Percentiles rank a stretch among this genome's conserved stretches.
Evolutionary conservation across 2,888 invertebrate species (phyloP).

Genomic region (Ephialtes manifestator): DNA sequence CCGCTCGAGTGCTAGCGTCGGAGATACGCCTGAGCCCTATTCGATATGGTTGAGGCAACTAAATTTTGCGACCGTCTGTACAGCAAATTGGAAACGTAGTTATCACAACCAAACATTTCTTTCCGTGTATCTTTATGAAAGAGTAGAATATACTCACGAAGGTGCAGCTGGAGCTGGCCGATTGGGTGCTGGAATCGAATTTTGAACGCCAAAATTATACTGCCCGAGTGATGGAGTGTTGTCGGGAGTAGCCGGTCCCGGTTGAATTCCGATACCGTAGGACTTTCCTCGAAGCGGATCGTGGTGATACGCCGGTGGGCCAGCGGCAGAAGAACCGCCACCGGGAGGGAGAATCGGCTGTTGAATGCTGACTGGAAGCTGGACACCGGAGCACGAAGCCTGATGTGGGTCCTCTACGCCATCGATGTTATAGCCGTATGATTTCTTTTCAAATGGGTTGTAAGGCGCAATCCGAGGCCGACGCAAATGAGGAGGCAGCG

Average conservation of each 20-base stretch:
- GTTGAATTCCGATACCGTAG: slow-evolving; percentile 67
- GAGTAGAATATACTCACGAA: neutral
- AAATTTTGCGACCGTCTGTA: no score
- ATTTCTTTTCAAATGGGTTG: neutral
- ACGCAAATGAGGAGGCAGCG: neutral
- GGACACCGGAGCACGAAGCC: neutral
- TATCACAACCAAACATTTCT: no score
- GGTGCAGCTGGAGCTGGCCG: no score
- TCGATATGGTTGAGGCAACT: no score
- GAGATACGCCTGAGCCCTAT: no score
- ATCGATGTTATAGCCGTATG: slow-evolving; percentile 18
- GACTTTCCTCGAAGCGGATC: slow-evolving; percentile 66
- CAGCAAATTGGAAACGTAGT: no score
- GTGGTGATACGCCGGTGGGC: neutral
- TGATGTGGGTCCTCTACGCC: neutral
- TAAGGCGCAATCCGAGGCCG: neutral
- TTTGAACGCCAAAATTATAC: slow-evolving; percentile 16
- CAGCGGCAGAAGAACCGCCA: no score
- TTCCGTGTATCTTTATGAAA: no score
- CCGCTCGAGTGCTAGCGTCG: no score
- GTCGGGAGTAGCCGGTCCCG: neutral
- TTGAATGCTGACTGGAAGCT: slow-evolving; percentile 59
- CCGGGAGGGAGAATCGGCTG: slow-evolving; percentile 13
- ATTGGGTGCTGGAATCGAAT: slow-evolving; percentile 5
- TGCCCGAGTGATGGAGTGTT: neutral